Percentiles rank a stretch among this genome's conserved stretches.
phyloP scores from a whole-genome alignment of 92 coral and sea anemone species.

The Ricordea florida region DNA sequence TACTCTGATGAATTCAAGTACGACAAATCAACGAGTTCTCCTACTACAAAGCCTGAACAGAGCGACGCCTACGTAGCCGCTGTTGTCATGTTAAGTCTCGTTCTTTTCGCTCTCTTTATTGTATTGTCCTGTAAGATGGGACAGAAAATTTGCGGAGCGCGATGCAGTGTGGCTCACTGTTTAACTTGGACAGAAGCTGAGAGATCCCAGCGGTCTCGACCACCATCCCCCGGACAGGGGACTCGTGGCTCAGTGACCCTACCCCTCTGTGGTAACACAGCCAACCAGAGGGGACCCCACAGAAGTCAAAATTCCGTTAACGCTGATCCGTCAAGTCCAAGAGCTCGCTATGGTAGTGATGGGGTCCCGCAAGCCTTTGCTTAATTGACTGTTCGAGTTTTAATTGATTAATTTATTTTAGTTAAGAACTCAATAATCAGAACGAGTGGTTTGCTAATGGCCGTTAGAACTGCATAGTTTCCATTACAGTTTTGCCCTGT shows the following conservation, averaged over 20 bases:
- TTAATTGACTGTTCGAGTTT: background rate
- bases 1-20: background rate
- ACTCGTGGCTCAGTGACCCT: too few species aligned
- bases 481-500: too few species aligned
- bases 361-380: conserved; percentile 6
- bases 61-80: conserved; percentile 11
- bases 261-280: background rate
- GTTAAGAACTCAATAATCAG: background rate
- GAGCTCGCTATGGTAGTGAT: conserved; percentile 11
- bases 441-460: too few species aligned
- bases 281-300: conserved; percentile 1
- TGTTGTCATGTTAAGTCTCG: background rate
- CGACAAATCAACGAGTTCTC: background rate
- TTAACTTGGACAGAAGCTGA: conserved; percentile 3
- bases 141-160: conserved; percentile 2
- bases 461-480: too few species aligned
- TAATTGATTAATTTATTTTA: background rate
- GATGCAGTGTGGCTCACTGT: conserved; percentile 11
- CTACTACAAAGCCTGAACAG: background rate
- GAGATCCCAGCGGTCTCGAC: conserved; percentile 4
- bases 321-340: background rate
- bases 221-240: background rate
- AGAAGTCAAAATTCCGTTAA: background rate
- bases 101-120: background rate
- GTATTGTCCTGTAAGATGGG: conserved; percentile 15